Conservation (phyloP, 1,140 invertebrate genomes). For the Aphidius ervi region DNA sequence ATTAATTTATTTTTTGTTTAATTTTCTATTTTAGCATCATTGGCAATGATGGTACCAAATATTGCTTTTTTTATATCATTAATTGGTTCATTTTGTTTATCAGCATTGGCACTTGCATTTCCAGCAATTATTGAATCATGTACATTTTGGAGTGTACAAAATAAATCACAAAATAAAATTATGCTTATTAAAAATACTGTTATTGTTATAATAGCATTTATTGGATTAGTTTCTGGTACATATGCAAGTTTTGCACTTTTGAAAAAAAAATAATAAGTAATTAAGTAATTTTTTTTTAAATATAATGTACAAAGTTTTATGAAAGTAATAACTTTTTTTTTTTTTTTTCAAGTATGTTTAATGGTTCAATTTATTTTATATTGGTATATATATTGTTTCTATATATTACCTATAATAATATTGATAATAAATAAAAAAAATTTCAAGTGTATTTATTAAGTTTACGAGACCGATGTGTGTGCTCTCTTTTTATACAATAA, state of each 20-base stretch:
- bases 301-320: too few species aligned
- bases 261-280: conserved; percentile 33
- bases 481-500: too few species aligned
- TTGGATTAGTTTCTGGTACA: conserved; percentile 67
- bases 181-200: conserved; percentile 65
- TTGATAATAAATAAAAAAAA: too few species aligned
- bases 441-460: too few species aligned
- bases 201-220: conserved; percentile 64
- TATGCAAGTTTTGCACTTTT: conserved; percentile 58
- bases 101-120: conserved; percentile 80
- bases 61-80: conserved; percentile 86
- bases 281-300: too few species aligned
- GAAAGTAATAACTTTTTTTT: too few species aligned
- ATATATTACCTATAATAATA: too few species aligned
- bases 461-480: too few species aligned
- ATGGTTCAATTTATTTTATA: too few species aligned
- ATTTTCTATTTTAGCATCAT: conserved; percentile 60
- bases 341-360: too few species aligned
- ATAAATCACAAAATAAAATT: conserved; percentile 46
- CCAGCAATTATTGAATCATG: conserved; percentile 77
- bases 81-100: conserved; percentile 81
- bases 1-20: conserved; percentile 9
- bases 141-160: conserved; percentile 61
- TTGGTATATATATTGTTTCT: too few species aligned
- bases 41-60: conserved; percentile 75